phyloP scores from a whole-genome alignment of 2,888 invertebrate species.

The Pandemis cinnamomeana region DNA sequence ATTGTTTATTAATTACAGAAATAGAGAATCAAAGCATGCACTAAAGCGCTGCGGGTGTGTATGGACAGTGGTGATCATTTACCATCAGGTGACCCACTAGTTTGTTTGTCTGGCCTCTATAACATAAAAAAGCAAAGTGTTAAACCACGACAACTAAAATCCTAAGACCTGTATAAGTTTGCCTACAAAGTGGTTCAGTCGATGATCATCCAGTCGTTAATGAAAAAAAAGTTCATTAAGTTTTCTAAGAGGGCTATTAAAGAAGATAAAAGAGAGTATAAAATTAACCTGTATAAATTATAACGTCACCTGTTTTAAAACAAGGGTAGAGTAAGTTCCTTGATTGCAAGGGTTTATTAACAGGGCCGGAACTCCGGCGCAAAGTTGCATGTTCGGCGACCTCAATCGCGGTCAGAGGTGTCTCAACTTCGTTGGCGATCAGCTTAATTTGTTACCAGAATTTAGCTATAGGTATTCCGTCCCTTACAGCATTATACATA shows the following conservation, averaged over 20 bases:
- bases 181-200: no score
- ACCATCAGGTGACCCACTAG: no score
- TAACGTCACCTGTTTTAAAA: not conserved
- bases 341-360: conserved; percentile 24
- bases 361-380: conserved; percentile 9
- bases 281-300: not conserved
- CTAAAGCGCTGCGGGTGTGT: no score
- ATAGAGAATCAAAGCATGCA: no score
- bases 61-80: no score
- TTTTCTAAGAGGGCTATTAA: not conserved
- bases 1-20: no score
- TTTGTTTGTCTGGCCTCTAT: no score
- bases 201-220: not conserved
- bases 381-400: conserved; percentile 30
- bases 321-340: not conserved
- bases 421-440: conserved; percentile 37
- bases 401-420: conserved; percentile 35
- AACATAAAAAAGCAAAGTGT: no score
- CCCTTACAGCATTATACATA: no score
- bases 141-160: no score
- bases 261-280: not conserved
- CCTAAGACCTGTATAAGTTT: no score
- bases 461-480: not conserved
- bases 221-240: not conserved
- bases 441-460: conserved; percentile 27